Conservation (phyloP, 2,888 invertebrate genomes). For the Drosophila setosimentum region DNA sequence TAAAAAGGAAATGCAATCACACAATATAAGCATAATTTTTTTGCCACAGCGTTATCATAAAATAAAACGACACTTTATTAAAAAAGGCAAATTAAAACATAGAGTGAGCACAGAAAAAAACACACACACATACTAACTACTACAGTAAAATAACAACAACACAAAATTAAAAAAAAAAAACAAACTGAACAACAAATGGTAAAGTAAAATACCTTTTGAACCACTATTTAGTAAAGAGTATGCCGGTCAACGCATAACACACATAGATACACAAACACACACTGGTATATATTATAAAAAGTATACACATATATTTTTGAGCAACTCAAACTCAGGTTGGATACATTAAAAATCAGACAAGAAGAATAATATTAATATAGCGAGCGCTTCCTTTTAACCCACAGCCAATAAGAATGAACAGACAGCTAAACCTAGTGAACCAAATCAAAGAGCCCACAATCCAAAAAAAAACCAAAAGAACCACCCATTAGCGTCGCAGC, state of each 20-base stretch:
- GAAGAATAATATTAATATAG: constrained; percentile 73
- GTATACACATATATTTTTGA: constrained; percentile 71
- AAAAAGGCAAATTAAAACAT: constrained; percentile 69
- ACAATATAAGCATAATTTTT: constrained; percentile 51
- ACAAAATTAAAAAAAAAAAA: constrained; percentile 18
- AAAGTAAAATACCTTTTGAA: constrained; percentile 40
- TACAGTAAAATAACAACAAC: constrained; percentile 32
- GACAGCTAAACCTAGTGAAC: constrained; percentile 45
- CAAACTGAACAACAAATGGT: constrained; percentile 25
- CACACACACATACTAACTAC: constrained; percentile 56
- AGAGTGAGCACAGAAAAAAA: constrained; percentile 73
- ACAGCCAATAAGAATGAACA: constrained; percentile 65
- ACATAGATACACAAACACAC: constrained; percentile 33
- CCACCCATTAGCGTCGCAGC: constrained; percentile 68
- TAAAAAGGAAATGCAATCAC: constrained; percentile 59
- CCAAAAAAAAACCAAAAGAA: constrained; percentile 31
- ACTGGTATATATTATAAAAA: constrained; percentile 38
- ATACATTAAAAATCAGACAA: constrained; percentile 79
- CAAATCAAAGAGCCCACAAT: constrained; percentile 48
- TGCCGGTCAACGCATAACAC: constrained; percentile 49
- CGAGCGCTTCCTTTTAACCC: constrained; percentile 80
- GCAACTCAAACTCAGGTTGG: constrained; percentile 82
- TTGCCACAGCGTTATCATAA: constrained; percentile 51
- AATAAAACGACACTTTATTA: constrained; percentile 44
- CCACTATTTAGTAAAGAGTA: constrained; percentile 61